Percentiles rank a stretch among this genome's conserved stretches.
These are phyloP conservation scores for Beris chalybata DNA, from an alignment of 2,888 invertebrate genomes.

Conservation along the genomic window DNA sequence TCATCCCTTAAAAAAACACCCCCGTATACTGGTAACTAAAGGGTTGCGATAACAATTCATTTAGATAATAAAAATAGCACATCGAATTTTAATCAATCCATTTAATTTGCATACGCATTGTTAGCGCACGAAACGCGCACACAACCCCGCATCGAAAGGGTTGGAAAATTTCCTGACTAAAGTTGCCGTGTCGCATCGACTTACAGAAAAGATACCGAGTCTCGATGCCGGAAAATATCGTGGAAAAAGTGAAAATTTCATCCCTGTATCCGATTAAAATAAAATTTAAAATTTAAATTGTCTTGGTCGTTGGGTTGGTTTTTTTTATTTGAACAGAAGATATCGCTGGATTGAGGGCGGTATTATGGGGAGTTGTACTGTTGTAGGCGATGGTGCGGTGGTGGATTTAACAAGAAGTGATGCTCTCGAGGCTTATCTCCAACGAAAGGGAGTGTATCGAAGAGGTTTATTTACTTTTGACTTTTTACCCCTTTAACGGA, in stretches of 20 bases:
- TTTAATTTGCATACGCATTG: slow-evolving; percentile 44
- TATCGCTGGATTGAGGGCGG: background rate
- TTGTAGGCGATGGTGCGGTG: slow-evolving; percentile 3
- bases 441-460: slow-evolving; percentile 31
- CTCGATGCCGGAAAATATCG: slow-evolving; percentile 14
- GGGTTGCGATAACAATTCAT: slow-evolving; percentile 40
- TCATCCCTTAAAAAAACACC: slow-evolving; percentile 14
- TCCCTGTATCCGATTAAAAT: slow-evolving; percentile 37
- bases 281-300: slow-evolving; percentile 39
- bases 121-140: background rate
- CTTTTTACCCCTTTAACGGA: slow-evolving; percentile 32
- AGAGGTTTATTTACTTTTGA: slow-evolving; percentile 38
- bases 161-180: slow-evolving; percentile 4
- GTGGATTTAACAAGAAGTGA: slow-evolving; percentile 20
- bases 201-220: background rate
- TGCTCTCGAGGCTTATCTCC: slow-evolving; percentile 29
- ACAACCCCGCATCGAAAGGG: slow-evolving; percentile 8
- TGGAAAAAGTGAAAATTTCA: slow-evolving; percentile 14
- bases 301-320: slow-evolving; percentile 13
- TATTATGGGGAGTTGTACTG: background rate
- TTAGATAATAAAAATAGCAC: slow-evolving; percentile 41
- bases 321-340: background rate
- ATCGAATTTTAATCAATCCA: slow-evolving; percentile 57
- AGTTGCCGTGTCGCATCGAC: no score
- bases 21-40: background rate